Evolutionary conservation across 2,113 vertebrate species (phyloP).

Genomic region (Sus scrofa): T2T-Sscrofa CM000816.6:86045501-86046000

Average conservation of each 20-base stretch:
- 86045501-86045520: not conserved
- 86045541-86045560: not conserved
- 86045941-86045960: not conserved
- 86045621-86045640: not conserved
- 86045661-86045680: not conserved
- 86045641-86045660: not conserved
- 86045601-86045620: not conserved
- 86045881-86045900: not conserved
- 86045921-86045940: not conserved
- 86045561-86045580: not conserved
- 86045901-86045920: not conserved
- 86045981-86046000: not conserved
- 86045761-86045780: not conserved
- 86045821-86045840: not conserved
- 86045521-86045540: not conserved
- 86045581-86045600: not conserved
- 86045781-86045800: not conserved
- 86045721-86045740: slow-evolving; percentile 6
- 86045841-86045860: not conserved
- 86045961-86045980: not conserved
- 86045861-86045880: not conserved
- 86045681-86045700: slow-evolving; percentile 40
- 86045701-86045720: not conserved
- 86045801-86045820: not conserved
- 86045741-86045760: not conserved